Conservation (phyloP, 2,113 vertebrate species). For the Pipa parva region DNA sequence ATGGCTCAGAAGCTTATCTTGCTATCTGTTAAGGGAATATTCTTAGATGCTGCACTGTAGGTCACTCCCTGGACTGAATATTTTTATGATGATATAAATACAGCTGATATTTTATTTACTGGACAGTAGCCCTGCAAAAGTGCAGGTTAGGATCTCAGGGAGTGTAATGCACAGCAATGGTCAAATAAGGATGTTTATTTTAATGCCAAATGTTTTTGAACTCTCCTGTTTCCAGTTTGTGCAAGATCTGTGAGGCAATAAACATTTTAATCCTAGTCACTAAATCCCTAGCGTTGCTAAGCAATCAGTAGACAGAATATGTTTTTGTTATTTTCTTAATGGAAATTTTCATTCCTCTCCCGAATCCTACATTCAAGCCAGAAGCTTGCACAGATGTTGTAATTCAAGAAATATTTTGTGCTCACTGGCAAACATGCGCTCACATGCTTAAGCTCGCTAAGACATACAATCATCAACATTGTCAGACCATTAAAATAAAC, state of each 20-base stretch:
- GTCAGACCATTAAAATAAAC: background rate
- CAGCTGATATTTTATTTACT: background rate
- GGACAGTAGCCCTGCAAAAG: background rate
- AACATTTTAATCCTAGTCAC: slow-evolving; percentile 31
- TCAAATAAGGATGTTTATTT: slow-evolving; percentile 3
- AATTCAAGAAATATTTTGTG: slow-evolving; percentile 21
- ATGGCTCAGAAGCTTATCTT: too few relatives aligned
- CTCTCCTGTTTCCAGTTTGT: slow-evolving; percentile 26
- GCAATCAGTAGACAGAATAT: slow-evolving; percentile 32
- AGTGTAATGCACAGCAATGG: background rate
- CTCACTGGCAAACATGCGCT: too few relatives aligned
- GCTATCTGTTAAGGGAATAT: too few relatives aligned
- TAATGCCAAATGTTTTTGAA: slow-evolving; percentile 6
- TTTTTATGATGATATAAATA: too few relatives aligned
- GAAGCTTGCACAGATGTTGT: slow-evolving; percentile 30
- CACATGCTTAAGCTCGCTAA: too few relatives aligned
- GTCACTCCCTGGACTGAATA: too few relatives aligned
- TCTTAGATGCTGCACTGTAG: too few relatives aligned
- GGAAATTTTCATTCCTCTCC: slow-evolving; percentile 22
- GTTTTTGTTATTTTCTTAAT: slow-evolving; percentile 22
- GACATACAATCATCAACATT: background rate
- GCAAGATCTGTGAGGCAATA: slow-evolving; percentile 28
- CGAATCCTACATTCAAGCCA: slow-evolving; percentile 21
- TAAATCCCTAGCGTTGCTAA: slow-evolving; percentile 31
- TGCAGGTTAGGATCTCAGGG: background rate